A percentile compares a stretch with the other conserved stretches of the same genome.
These are phyloP conservation scores for Machimus rusticus DNA, from an alignment of 2,888 invertebrate species.

Conservation along the genomic window DNA sequence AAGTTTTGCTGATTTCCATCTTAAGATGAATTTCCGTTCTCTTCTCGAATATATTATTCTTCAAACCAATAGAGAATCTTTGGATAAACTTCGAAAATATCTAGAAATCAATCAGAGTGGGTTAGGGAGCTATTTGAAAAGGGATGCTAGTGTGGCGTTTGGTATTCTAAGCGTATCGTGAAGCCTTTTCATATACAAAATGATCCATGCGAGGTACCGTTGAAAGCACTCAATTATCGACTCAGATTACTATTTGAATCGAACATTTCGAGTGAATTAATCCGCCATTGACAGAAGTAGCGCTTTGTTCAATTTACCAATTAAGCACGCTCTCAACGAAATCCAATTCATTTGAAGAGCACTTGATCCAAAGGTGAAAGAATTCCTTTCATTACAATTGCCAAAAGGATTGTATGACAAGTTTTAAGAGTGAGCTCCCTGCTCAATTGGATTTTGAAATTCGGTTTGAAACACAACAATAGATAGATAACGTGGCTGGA, in stretches of 20 bases:
- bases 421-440: not conserved
- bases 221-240: constrained; percentile 19
- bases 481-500: not conserved
- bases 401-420: constrained; percentile 10
- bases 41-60: not conserved
- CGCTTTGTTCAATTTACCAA: constrained; percentile 34
- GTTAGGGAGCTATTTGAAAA: not conserved
- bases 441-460: not conserved
- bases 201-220: not conserved
- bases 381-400: constrained; percentile 5
- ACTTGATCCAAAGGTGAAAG: constrained; percentile 15
- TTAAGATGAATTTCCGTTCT: not conserved
- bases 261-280: constrained; percentile 28
- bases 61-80: not conserved
- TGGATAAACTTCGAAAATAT: not conserved
- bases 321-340: constrained; percentile 7
- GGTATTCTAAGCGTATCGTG: constrained; percentile 3
- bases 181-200: not conserved
- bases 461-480: not conserved
- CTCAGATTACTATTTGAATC: constrained; percentile 18
- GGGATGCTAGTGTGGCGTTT: not conserved
- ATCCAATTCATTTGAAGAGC: constrained; percentile 8
- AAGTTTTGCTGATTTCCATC: not conserved
- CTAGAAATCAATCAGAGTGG: not conserved
- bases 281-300: constrained; percentile 26